Evolutionary conservation across 2,113 vertebrate species (phyloP).

Genomic region (Pionites leucogaster): DNA sequence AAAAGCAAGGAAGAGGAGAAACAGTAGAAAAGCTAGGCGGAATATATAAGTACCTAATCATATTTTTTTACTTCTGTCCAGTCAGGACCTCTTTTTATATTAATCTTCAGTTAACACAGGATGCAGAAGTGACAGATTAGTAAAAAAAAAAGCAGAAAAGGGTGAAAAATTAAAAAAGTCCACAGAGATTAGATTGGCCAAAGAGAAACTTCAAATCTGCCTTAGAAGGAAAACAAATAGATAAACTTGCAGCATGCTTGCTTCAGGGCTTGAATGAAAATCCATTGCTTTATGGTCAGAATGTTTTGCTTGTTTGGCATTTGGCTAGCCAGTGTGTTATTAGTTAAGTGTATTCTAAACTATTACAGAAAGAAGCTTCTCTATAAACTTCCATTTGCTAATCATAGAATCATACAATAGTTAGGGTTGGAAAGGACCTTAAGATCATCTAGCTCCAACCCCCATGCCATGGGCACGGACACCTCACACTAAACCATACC

Average conservation of each 20-base stretch:
- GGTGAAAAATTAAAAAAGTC: not conserved
- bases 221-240: not conserved
- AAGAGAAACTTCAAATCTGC: not conserved
- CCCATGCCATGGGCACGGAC: too few relatives aligned
- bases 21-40: not conserved
- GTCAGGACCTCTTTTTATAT: not conserved
- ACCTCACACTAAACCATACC: too few relatives aligned
- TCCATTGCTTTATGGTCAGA: not conserved
- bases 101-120: not conserved
- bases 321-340: not conserved
- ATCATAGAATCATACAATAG: not conserved
- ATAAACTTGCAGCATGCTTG: not conserved
- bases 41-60: not conserved
- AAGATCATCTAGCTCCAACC: too few relatives aligned
- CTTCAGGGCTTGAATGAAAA: not conserved
- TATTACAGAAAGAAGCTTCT: not conserved
- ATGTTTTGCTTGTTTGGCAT: not conserved
- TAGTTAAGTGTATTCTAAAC: not conserved
- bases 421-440: too few relatives aligned
- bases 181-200: not conserved
- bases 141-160: not conserved
- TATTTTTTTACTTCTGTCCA: not conserved
- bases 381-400: not conserved
- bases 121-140: not conserved
- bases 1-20: not conserved